These are phyloP conservation scores for Orthosia gracilis DNA, from an alignment of 2,888 invertebrate genomes.

Conservation along the genomic window DNA sequence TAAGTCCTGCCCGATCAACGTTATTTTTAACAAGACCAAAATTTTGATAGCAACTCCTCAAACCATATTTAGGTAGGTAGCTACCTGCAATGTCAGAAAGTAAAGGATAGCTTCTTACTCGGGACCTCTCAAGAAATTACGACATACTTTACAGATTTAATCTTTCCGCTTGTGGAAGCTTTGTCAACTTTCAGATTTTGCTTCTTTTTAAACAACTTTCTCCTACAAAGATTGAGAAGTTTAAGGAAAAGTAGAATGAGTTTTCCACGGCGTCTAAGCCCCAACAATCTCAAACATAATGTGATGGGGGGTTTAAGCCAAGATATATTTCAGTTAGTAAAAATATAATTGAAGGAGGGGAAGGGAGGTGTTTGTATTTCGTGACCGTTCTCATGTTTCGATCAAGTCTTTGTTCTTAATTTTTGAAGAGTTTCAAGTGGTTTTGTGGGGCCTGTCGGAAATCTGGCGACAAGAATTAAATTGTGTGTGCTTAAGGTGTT, in stretches of 20 bases:
- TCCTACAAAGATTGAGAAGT: conserved; percentile 50
- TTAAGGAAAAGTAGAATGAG: conserved; percentile 33
- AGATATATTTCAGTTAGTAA: conserved; percentile 54
- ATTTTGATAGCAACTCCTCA: background rate
- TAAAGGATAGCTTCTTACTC: background rate
- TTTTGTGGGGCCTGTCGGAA: conserved; percentile 2
- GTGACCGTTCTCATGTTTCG: conserved; percentile 33
- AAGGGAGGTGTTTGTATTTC: conserved; percentile 19
- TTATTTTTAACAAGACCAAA: background rate
- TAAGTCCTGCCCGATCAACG: no score
- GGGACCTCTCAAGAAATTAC: conserved; percentile 1
- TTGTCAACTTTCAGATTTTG: conserved; percentile 35
- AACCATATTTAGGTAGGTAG: background rate
- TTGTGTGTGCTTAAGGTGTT: background rate
- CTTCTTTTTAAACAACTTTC: conserved; percentile 45
- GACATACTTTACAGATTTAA: conserved; percentile 21
- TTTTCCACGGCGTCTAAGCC: conserved; percentile 33
- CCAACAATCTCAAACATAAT: conserved; percentile 48
- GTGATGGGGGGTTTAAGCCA: conserved; percentile 31
- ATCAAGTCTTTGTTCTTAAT: conserved; percentile 36
- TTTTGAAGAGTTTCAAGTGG: conserved; percentile 44
- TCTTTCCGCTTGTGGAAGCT: conserved; percentile 26
- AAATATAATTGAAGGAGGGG: conserved; percentile 30
- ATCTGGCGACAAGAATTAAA: conserved; percentile 4
- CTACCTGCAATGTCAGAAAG: background rate